Evolutionary conservation across 2,113 vertebrate species (phyloP).

Genomic region (Clarias batrachus): DNA sequence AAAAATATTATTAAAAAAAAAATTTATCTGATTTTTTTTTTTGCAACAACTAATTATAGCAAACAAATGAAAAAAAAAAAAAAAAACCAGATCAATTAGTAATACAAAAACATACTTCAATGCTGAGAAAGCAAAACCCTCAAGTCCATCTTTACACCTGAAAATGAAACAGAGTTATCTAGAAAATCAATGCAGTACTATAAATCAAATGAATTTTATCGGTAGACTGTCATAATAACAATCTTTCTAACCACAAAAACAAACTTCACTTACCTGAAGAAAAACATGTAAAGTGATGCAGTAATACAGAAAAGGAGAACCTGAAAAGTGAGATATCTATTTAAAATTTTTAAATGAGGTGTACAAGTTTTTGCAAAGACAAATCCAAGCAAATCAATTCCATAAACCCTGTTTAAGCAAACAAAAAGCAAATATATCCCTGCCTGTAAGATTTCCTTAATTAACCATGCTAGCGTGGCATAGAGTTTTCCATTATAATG

Average conservation of each 20-base stretch:
- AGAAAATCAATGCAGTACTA: background rate
- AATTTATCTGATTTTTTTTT: background rate
- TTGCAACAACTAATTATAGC: background rate
- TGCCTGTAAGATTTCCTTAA: background rate
- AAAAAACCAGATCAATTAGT: background rate
- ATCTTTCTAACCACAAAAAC: background rate
- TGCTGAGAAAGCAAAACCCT: constrained; percentile 94
- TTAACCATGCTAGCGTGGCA: background rate
- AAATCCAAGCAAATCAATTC: background rate
- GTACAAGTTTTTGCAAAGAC: background rate
- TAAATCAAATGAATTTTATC: background rate
- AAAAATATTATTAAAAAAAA: background rate
- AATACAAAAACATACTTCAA: constrained; percentile 83
- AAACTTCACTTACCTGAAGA: constrained; percentile 70
- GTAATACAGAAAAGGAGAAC: constrained; percentile 77
- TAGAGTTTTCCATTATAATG: background rate
- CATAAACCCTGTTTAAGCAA: background rate
- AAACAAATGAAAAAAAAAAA: background rate
- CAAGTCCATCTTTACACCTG: constrained; percentile 94
- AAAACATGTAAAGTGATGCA: constrained; percentile 75
- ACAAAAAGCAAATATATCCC: background rate
- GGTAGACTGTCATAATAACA: background rate
- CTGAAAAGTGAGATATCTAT: constrained; percentile 48
- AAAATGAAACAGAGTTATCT: constrained; percentile 49
- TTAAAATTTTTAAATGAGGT: background rate